These are phyloP conservation scores for Hippoglossus hippoglossus DNA, from an alignment of 2,797 vertebrate species.

Conservation along the genomic window DNA sequence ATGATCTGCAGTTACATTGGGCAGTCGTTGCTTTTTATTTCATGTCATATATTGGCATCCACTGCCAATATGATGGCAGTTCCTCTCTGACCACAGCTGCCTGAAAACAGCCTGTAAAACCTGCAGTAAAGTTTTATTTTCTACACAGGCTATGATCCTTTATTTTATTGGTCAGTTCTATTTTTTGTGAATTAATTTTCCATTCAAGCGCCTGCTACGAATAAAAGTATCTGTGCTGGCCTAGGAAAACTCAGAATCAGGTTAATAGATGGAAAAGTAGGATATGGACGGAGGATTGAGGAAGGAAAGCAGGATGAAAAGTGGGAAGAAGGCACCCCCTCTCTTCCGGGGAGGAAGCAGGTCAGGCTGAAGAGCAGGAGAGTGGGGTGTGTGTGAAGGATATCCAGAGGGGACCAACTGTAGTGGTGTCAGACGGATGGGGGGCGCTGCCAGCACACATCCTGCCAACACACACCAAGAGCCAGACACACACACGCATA, in stretches of 20 bases:
- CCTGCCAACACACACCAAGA: slow-evolving; percentile 66
- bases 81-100: slow-evolving; percentile 57
- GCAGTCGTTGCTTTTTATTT: slow-evolving; percentile 62
- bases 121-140: slow-evolving; percentile 68
- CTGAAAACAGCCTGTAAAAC: slow-evolving; percentile 63
- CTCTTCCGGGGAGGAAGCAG: slow-evolving; percentile 26
- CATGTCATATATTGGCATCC: slow-evolving; percentile 59
- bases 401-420: slow-evolving; percentile 71
- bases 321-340: slow-evolving; percentile 23
- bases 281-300: slow-evolving; percentile 4
- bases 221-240: neutral
- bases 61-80: slow-evolving; percentile 59
- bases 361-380: slow-evolving; percentile 48
- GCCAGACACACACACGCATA: slow-evolving; percentile 40
- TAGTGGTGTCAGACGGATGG: slow-evolving; percentile 71
- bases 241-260: neutral
- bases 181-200: slow-evolving; percentile 39
- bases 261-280: neutral
- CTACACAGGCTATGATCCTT: slow-evolving; percentile 51
- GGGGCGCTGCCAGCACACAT: slow-evolving; percentile 59
- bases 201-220: slow-evolving; percentile 40
- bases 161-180: slow-evolving; percentile 53
- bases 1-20: slow-evolving; percentile 33
- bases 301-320: slow-evolving; percentile 6
- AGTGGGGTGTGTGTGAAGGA: slow-evolving; percentile 49